These are phyloP conservation scores for Acipenser ruthenus DNA, from an alignment of 2,797 vertebrate species.

Conservation along the genomic window DNA sequence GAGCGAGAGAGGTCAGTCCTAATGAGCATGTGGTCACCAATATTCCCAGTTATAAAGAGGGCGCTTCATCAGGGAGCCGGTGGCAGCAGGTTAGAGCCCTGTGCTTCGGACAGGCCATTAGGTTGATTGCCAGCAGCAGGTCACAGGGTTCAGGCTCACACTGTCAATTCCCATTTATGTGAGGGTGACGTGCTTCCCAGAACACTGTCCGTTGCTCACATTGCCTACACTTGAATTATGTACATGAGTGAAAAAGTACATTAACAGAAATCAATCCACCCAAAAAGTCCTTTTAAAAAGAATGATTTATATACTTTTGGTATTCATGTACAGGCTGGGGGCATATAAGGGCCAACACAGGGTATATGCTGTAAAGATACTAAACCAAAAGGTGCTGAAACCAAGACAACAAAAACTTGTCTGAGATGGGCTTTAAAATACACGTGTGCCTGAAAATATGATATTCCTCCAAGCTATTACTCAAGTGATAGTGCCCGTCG, in stretches of 20 bases:
- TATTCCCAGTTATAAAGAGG: conserved; percentile 41
- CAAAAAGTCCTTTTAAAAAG: too few relatives aligned
- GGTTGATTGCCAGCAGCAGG: conserved; percentile 60
- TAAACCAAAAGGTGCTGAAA: too few relatives aligned
- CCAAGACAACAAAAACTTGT: too few relatives aligned
- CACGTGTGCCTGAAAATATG: too few relatives aligned
- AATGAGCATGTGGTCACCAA: conserved; percentile 36
- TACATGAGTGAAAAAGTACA: conserved; percentile 40
- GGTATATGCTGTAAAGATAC: too few relatives aligned
- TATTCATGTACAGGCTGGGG: too few relatives aligned
- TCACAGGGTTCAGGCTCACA: conserved; percentile 59
- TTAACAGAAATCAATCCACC: conserved; percentile 59
- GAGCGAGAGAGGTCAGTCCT: conserved; percentile 41
- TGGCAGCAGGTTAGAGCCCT: conserved; percentile 42
- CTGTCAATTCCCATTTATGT: conserved; percentile 57
- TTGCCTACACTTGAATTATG: conserved; percentile 51
- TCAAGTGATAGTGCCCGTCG: too few relatives aligned
- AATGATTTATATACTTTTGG: too few relatives aligned
- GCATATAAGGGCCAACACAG: too few relatives aligned
- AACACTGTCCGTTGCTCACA: conserved; percentile 20
- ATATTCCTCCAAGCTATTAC: too few relatives aligned
- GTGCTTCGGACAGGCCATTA: conserved; percentile 51
- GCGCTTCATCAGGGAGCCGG: conserved; percentile 10
- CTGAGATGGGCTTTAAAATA: too few relatives aligned
- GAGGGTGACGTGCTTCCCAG: conserved; percentile 24